These are phyloP conservation scores for Passer montanus DNA, from an alignment of 2,113 vertebrate species.

Conservation along the genomic window DNA sequence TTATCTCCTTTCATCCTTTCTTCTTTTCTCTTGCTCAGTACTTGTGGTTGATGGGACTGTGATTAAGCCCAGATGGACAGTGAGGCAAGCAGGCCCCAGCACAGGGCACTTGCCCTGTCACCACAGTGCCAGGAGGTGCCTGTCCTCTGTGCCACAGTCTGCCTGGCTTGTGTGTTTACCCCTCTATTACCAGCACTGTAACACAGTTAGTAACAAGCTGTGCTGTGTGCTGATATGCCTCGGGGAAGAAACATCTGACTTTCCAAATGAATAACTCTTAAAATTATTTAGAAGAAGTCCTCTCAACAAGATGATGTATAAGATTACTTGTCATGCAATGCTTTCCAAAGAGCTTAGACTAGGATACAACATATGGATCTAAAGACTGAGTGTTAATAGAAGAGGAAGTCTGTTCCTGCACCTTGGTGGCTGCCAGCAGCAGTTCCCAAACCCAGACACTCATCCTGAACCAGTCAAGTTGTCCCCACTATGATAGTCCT, in stretches of 20 bases:
- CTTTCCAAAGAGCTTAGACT: background rate
- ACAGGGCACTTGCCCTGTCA: background rate
- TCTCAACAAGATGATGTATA: background rate
- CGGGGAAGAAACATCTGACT: background rate
- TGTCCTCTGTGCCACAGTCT: background rate
- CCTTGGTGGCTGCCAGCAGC: background rate
- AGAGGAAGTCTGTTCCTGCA: background rate
- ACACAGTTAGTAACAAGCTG: background rate
- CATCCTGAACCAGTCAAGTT: fast-evolving
- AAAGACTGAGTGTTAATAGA: background rate
- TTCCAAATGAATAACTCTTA: constrained; percentile 17
- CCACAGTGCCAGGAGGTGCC: background rate
- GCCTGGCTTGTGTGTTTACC: background rate
- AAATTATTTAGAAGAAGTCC: background rate
- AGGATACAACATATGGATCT: fast-evolving
- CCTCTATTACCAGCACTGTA: background rate
- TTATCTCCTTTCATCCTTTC: background rate
- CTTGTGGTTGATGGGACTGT: background rate
- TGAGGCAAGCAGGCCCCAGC: background rate
- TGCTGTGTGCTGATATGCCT: background rate
- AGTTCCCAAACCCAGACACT: background rate
- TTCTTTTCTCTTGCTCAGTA: background rate
- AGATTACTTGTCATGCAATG: background rate
- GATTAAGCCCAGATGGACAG: background rate
- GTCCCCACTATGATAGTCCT: background rate